Conservation (phyloP, 2,888 invertebrate species). For the Mesoligia furuncula region DNA sequence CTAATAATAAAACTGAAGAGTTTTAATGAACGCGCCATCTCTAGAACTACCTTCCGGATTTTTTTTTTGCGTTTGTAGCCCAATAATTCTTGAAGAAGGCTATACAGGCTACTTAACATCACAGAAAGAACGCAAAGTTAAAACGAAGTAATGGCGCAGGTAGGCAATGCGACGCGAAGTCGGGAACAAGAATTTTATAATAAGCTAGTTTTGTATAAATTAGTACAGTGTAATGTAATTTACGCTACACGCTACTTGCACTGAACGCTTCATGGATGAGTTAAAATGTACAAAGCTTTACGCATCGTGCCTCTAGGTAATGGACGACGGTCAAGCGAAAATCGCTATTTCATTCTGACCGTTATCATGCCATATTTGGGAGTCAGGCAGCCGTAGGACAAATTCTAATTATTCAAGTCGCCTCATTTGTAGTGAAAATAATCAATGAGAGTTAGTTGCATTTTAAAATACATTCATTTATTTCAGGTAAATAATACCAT, state of each 20-base stretch:
- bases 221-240: conserved; percentile 3
- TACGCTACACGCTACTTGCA: conserved; percentile 28
- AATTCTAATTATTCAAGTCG: not conserved
- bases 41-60: not conserved
- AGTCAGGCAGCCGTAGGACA: not conserved
- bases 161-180: not conserved
- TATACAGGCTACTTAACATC: not conserved
- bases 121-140: not conserved
- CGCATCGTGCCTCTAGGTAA: conserved; percentile 8
- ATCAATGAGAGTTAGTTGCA: not conserved
- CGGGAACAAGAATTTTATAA: not conserved
- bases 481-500: not conserved
- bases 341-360: not conserved
- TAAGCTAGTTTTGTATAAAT: conserved; percentile 18
- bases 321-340: conserved; percentile 8
- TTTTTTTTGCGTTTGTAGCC: not conserved
- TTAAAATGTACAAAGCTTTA: conserved; percentile 23
- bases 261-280: conserved; percentile 36
- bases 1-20: not conserved
- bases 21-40: not conserved
- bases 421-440: not conserved
- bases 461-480: not conserved
- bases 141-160: not conserved
- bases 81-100: not conserved
- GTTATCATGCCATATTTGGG: not conserved